phyloP scores from a whole-genome alignment of 2,113 vertebrate genomes.

The Echinops telfairi region DNA sequence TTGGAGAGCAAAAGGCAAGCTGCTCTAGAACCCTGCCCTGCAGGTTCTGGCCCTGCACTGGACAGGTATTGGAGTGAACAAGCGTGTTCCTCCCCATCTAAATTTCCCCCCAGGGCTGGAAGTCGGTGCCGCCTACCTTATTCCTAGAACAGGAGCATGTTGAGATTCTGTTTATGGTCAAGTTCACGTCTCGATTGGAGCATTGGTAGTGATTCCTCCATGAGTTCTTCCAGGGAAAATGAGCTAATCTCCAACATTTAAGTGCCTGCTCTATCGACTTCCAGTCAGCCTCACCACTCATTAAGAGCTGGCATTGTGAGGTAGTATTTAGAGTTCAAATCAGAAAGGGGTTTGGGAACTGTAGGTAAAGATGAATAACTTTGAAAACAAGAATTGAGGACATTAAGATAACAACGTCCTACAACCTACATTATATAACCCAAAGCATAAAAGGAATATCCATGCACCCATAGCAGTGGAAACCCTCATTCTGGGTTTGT shows the following conservation, averaged over 20 bases:
- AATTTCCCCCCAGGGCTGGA: background rate
- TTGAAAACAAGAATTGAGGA: background rate
- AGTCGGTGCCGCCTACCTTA: background rate
- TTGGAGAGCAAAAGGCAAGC: background rate
- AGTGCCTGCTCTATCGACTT: background rate
- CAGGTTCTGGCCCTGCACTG: fast-evolving
- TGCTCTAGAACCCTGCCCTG: background rate
- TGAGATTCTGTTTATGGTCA: background rate
- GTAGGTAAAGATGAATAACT: background rate
- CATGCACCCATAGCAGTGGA: background rate
- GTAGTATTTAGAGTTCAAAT: background rate
- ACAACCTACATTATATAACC: too few species aligned
- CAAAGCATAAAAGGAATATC: conserved; percentile 21
- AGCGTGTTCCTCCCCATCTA: background rate
- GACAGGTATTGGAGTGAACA: background rate
- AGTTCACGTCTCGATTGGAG: background rate
- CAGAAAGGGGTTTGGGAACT: conserved; percentile 11
- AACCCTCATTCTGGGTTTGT: background rate
- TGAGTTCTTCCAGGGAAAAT: background rate
- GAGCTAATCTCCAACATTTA: background rate
- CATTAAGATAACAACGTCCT: conserved; percentile 19
- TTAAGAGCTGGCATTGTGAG: background rate
- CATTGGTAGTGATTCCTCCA: background rate
- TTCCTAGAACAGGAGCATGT: background rate
- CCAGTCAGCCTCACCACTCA: background rate